phyloP scores from a whole-genome alignment of 2,797 vertebrate species.

The Toxotes lorentzi region DNA sequence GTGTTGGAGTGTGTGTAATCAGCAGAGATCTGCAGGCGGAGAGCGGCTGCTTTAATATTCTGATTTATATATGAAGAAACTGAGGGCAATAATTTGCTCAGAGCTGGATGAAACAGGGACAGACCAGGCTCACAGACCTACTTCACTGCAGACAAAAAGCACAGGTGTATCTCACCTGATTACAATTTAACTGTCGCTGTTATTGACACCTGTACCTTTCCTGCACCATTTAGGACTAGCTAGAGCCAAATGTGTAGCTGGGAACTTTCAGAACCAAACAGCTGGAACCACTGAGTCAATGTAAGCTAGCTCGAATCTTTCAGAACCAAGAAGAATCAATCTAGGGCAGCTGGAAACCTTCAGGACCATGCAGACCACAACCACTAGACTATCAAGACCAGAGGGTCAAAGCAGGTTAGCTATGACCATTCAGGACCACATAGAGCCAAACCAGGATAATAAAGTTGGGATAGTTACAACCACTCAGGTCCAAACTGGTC shows the following conservation, averaged over 20 bases:
- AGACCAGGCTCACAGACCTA: neutral
- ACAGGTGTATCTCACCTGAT: neutral
- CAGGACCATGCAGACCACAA: neutral
- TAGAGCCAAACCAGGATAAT: neutral
- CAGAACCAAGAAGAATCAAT: neutral
- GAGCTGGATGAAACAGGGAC: neutral
- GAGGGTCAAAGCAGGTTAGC: neutral
- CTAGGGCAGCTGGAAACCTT: neutral
- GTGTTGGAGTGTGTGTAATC: neutral
- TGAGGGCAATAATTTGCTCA: neutral
- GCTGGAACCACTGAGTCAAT: neutral
- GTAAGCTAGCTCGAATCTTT: neutral
- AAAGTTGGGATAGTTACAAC: no score
- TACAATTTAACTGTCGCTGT: neutral
- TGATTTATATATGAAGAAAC: slow-evolving; percentile 19
- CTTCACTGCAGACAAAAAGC: neutral
- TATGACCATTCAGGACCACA: neutral
- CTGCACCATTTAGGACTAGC: neutral
- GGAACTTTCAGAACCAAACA: neutral
- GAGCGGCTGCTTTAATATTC: neutral
- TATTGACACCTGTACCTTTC: neutral
- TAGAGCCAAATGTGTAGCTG: neutral
- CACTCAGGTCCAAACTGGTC: no score
- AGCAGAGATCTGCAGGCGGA: neutral
- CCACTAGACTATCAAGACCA: no score